Evolutionary conservation across 92 coral and sea anemone species (phyloP).

Genomic region (Actinernus sp.): DNA sequence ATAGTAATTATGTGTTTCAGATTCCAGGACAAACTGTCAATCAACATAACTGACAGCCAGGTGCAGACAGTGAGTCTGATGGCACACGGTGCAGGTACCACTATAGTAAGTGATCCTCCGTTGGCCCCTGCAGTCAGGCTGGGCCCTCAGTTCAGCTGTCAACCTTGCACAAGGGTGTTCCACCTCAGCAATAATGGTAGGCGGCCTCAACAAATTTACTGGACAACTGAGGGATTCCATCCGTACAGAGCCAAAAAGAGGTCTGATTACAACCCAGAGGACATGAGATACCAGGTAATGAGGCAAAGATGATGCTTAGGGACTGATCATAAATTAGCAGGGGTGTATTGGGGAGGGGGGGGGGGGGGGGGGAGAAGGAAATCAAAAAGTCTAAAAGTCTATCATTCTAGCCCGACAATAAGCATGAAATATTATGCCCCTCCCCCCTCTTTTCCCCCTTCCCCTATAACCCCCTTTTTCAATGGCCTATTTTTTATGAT

Average conservation of each 20-base stretch:
- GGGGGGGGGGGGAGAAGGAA: too few species aligned
- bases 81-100: conserved; percentile 95
- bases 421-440: too few species aligned
- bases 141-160: conserved; percentile 98
- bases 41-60: conserved; percentile 92
- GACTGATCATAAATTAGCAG: too few species aligned
- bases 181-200: conserved; percentile 88
- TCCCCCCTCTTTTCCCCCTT: not conserved
- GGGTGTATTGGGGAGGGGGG: too few species aligned
- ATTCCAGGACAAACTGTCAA: conserved; percentile 90
- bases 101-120: conserved; percentile 95
- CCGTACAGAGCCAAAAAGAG: conserved; percentile 85
- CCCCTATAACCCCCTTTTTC: not conserved
- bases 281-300: conserved; percentile 85
- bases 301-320: not conserved
- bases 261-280: conserved; percentile 86
- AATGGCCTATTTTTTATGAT: too few species aligned
- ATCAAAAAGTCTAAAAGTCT: too few species aligned
- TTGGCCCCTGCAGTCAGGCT: conserved; percentile 87
- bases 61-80: conserved; percentile 83
- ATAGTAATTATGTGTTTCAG: too few species aligned
- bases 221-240: conserved; percentile 97
- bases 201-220: conserved; percentile 96
- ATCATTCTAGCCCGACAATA: too few species aligned
- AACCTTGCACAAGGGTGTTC: conserved; percentile 78